Percentiles rank a stretch among this genome's conserved stretches.
Evolutionary conservation across 2,113 vertebrate species (phyloP).

Genomic region (Silurus asotus): DNA sequence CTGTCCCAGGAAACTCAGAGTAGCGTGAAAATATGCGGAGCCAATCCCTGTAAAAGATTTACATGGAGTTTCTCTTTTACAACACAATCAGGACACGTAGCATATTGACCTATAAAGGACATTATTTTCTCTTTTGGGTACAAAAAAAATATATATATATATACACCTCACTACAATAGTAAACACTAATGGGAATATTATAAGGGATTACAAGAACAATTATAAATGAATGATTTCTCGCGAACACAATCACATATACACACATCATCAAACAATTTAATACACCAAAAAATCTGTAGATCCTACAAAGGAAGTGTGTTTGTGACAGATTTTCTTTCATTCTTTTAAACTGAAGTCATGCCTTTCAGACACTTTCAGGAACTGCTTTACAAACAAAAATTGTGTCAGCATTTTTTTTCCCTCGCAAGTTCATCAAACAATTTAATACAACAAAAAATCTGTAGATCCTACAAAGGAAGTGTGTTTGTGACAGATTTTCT

Average conservation of each 20-base stretch:
- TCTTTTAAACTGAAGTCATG: not conserved
- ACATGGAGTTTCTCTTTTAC: not conserved
- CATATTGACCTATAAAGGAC: not conserved
- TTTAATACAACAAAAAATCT: too few species aligned
- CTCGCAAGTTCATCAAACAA: too few species aligned
- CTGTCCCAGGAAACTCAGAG: constrained; percentile 96
- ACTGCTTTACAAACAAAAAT: not conserved
- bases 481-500: not conserved
- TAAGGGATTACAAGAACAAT: too few species aligned
- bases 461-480: not conserved
- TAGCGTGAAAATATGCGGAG: constrained; percentile 96
- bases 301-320: not conserved
- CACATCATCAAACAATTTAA: too few species aligned
- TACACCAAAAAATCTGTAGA: too few species aligned
- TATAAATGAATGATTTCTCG: too few species aligned
- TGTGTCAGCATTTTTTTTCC: constrained; percentile 1
- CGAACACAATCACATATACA: not conserved
- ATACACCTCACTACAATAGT: too few species aligned
- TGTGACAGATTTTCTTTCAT: not conserved
- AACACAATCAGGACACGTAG: not conserved
- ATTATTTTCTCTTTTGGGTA: not conserved
- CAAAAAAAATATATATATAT: not conserved
- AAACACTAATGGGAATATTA: not conserved
- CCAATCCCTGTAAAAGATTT: constrained; percentile 82
- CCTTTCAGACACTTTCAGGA: not conserved